Evolutionary conservation across 2,113 vertebrate genomes (phyloP).

Genomic region (Protomyctophum bolini): DNA sequence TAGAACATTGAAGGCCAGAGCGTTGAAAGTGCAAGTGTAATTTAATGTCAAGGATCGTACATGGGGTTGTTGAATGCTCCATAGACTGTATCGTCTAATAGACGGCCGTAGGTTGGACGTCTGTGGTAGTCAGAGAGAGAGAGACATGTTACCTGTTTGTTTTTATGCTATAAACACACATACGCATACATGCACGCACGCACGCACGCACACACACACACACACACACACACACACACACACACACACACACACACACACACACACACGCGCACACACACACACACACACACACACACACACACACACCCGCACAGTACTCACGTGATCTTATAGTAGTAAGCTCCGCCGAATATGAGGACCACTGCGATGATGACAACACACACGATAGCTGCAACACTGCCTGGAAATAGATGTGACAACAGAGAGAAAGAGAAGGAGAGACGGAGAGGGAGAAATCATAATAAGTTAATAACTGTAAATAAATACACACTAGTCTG

Average conservation of each 20-base stretch:
- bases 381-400: slow-evolving; percentile 47
- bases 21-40: background rate
- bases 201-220: slow-evolving; percentile 1
- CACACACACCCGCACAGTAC: slow-evolving; percentile 22
- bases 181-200: background rate
- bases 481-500: too few relatives aligned
- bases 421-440: slow-evolving; percentile 8
- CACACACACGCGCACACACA: too few relatives aligned
- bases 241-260: background rate
- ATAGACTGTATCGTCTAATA: slow-evolving; percentile 81
- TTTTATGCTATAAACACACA: background rate
- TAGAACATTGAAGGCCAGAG: background rate
- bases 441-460: background rate
- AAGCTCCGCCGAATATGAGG: slow-evolving; percentile 51
- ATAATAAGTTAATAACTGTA: too few relatives aligned
- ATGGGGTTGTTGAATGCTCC: slow-evolving; percentile 89
- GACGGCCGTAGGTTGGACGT: slow-evolving; percentile 83
- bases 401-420: slow-evolving; percentile 40
- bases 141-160: background rate
- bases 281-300: background rate
- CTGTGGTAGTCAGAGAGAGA: slow-evolving; percentile 59
- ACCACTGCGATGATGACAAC: slow-evolving; percentile 38
- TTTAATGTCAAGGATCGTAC: slow-evolving; percentile 82
- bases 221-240: background rate
- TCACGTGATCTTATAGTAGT: slow-evolving; percentile 66